A percentile compares a stretch with the other conserved stretches of the same genome.
These are phyloP conservation scores for Lepus europaeus DNA, from an alignment of 2,113 vertebrate species.

Conservation along the genomic window DNA sequence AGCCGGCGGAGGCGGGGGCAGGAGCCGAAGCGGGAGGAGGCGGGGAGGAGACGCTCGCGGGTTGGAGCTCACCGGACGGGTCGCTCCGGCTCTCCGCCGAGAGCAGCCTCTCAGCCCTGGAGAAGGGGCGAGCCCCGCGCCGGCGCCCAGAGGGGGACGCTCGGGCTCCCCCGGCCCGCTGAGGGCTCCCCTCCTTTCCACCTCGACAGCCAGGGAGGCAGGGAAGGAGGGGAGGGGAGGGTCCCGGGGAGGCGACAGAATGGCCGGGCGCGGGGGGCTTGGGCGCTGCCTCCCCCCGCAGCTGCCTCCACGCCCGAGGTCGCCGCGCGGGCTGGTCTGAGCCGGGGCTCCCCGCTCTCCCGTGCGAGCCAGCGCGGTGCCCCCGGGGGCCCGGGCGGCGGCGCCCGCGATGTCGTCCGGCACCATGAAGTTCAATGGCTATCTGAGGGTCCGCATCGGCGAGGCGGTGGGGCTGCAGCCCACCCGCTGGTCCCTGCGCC, in stretches of 20 bases:
- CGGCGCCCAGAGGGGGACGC: neutral
- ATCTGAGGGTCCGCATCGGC: conserved; percentile 95
- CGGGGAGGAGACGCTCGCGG: conserved; percentile 63
- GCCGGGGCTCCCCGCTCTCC: conserved; percentile 9
- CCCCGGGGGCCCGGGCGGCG: conserved; percentile 45
- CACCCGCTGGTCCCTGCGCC: conserved; percentile 94
- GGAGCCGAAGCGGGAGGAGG: conserved; percentile 66
- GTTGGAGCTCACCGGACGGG: conserved; percentile 74
- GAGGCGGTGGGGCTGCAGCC: conserved; percentile 97
- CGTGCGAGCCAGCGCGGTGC: conserved; percentile 15
- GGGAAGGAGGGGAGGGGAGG: conserved; percentile 70
- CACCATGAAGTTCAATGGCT: conserved; percentile 96
- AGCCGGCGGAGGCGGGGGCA: conserved; percentile 75
- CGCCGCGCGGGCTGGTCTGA: conserved; percentile 71
- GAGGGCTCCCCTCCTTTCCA: conserved; percentile 78
- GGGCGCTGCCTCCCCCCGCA: conserved; percentile 61
- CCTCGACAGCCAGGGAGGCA: conserved; percentile 63
- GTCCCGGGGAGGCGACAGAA: conserved; percentile 47
- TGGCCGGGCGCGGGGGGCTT: conserved; percentile 56
- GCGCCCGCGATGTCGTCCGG: conserved; percentile 84
- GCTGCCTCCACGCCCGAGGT: conserved; percentile 42
- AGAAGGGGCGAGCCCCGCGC: conserved; percentile 53
- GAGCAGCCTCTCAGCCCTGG: conserved; percentile 60
- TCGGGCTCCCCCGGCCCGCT: neutral
- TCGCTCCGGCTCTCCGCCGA: conserved; percentile 74